Base-by-base conservation (phyloP, 2,888 invertebrate genomes). In the Gymnosoma rotundatum region DNA sequence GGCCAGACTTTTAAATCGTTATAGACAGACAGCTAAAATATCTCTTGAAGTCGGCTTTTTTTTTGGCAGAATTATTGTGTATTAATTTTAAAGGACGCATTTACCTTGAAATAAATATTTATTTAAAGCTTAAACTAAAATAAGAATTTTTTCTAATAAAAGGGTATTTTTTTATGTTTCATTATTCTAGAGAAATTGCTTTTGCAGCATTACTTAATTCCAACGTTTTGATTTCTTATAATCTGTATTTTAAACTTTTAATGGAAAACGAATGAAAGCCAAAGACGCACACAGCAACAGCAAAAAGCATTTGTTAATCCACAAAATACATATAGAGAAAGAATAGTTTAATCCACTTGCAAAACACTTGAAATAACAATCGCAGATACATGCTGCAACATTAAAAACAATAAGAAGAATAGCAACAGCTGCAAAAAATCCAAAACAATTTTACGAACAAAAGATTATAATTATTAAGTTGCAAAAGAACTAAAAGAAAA, bases 281-380 rank as follows among this genome's bases (percentile, higher is more conserved):
- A 32, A 32, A 32, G 8, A 2, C 32, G 6, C 32, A 32, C 3
- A 32, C 32, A 32, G 8, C 42, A 52, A 61, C 5, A n/a, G n/a
- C n/a, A 56, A 61, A 69, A 60, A 32, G 32, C 16, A 16, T 32
- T n/a, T 56, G 50, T 36, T 45, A 73, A 60, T 79, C 66, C 32
- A n/a, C 50, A 42, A 54, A 58, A 60, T 60, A 20, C 60, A 60
- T 21, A 66, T 14, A 67, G 16, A 56, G 25, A 32, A 32, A 42
- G 36, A 76, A 73, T 20, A 52, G 73, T 73, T 80, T 80, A 84
- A 80, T 78, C 63, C 76, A 78, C 83, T 84, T 78, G 83, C 73
- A 52, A 73, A 83, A 76, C 83, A 80, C 80, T 80, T 61, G 63
- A 61, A 72, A 80, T 63, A 76, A 83, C 80, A 83, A 80, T 76